These are phyloP conservation scores for Colius striatus DNA, from an alignment of 2,113 vertebrate species.

Conservation along the genomic window DNA sequence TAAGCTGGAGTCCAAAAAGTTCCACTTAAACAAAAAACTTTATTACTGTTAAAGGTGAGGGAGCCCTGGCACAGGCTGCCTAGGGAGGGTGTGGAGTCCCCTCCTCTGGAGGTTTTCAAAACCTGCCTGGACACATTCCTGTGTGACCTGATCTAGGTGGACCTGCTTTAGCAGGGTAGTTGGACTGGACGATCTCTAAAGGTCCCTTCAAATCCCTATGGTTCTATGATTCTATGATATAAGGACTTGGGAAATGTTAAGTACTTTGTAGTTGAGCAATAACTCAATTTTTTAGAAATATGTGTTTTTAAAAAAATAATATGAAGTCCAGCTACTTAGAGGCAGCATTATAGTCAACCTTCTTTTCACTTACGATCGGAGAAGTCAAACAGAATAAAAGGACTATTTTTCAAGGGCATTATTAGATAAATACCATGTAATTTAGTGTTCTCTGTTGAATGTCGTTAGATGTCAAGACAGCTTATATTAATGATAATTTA, in stretches of 20 bases:
- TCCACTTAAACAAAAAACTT: no score
- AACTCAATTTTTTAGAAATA: background rate
- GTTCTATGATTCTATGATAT: no score
- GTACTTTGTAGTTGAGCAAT: background rate
- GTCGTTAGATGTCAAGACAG: background rate
- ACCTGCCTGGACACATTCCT: no score
- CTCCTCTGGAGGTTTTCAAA: no score
- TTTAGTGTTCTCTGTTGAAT: background rate
- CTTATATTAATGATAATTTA: background rate
- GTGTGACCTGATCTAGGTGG: no score
- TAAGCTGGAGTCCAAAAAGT: no score
- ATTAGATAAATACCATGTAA: background rate
- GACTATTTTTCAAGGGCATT: background rate
- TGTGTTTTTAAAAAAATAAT: background rate
- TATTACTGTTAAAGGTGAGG: no score
- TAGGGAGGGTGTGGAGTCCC: no score
- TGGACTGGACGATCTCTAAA: no score
- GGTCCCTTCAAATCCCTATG: no score
- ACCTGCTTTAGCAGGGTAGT: no score
- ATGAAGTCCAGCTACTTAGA: background rate
- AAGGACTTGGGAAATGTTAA: background rate
- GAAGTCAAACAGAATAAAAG: background rate
- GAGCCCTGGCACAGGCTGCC: no score
- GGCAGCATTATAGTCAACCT: background rate
- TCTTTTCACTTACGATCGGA: background rate